These are phyloP conservation scores for Crossaster papposus DNA, from an alignment of 53 echinoderm and acorn worm species.

Conservation along the genomic window DNA sequence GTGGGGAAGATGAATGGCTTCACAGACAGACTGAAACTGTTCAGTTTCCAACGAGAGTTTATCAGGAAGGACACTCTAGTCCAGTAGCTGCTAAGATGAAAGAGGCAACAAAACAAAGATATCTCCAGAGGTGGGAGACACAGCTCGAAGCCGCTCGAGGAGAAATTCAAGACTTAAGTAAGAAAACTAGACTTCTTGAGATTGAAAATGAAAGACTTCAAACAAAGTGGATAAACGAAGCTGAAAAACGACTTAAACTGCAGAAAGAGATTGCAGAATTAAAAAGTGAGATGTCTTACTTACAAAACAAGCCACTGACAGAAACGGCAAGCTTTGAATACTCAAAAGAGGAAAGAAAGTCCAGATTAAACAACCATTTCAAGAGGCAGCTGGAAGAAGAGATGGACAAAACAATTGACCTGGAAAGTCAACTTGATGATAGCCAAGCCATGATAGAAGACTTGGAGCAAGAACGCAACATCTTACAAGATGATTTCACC, in stretches of 20 bases:
- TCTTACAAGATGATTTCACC: conserved; percentile 41
- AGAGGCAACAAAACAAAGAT: background rate
- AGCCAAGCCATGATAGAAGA: background rate
- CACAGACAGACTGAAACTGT: background rate
- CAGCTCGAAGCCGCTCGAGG: conserved; percentile 19
- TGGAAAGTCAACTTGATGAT: conserved; percentile 34
- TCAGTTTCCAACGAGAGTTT: background rate
- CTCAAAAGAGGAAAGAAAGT: background rate
- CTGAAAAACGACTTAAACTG: background rate
- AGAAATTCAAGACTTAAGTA: background rate
- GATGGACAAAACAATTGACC: conserved; percentile 14
- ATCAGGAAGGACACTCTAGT: conserved; percentile 2
- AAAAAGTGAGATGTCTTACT: background rate
- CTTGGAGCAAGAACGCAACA: conserved; percentile 34
- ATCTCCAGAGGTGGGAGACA: background rate
- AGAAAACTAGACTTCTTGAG: background rate
- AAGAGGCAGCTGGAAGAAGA: conserved; percentile 23
- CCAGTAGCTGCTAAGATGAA: background rate
- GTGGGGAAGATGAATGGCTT: background rate
- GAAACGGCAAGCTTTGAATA: background rate
- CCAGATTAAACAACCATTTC: background rate
- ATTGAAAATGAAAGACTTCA: conserved; percentile 17
- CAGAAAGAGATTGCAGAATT: conserved; percentile 13
- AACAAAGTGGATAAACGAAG: background rate
- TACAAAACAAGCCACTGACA: background rate